Percentiles rank a stretch among this genome's conserved stretches.
These are phyloP conservation scores for Xenopus petersii DNA, from an alignment of 2,797 vertebrate genomes.

Conservation along the genomic window DNA sequence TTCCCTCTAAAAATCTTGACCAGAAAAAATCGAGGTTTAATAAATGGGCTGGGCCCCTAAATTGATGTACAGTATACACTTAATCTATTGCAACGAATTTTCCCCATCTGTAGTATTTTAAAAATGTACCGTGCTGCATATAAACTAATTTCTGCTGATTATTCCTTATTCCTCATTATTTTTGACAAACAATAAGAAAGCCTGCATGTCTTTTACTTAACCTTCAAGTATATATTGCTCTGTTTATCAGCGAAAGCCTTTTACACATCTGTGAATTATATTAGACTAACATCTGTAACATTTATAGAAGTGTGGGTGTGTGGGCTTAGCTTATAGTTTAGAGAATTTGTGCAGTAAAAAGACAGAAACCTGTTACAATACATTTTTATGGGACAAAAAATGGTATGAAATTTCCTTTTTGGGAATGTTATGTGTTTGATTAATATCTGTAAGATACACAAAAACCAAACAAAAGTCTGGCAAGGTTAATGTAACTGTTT, in stretches of 20 bases:
- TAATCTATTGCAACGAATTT: too few relatives aligned
- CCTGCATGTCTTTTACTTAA: conserved; percentile 28
- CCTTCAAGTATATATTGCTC: conserved; percentile 12
- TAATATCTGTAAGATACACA: conserved; percentile 1
- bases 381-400: conserved; percentile 37
- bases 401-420: conserved; percentile 28
- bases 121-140: too few relatives aligned
- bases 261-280: conserved; percentile 45
- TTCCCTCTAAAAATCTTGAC: too few relatives aligned
- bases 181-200: conserved; percentile 26
- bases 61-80: too few relatives aligned
- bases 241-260: conserved; percentile 24
- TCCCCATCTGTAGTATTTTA: too few relatives aligned
- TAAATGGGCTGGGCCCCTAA: too few relatives aligned
- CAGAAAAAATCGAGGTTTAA: too few relatives aligned
- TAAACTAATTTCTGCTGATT: neutral
- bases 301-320: conserved; percentile 43
- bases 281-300: conserved; percentile 45
- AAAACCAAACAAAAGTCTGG: neutral
- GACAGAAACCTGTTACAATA: conserved; percentile 44
- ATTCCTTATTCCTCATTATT: conserved; percentile 9
- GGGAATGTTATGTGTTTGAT: conserved; percentile 14
- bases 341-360: conserved; percentile 36
- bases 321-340: conserved; percentile 40
- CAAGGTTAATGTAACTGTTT: neutral